These are phyloP conservation scores for Rousettus leschenaultii DNA, from an alignment of 2,113 vertebrate genomes.

Conservation along the genomic window DNA sequence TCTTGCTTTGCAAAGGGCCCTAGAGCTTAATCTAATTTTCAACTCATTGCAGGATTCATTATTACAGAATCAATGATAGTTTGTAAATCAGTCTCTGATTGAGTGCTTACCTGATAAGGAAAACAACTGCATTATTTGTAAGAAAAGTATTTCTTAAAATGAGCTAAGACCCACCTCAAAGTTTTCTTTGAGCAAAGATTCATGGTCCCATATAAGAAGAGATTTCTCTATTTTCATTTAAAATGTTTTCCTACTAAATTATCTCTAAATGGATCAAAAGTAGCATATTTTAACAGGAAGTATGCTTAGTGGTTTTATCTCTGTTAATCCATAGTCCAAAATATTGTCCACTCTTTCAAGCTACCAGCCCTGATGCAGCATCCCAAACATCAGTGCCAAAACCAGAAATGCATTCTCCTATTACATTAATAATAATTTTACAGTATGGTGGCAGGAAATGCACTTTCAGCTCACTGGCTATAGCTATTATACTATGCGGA, in stretches of 20 bases:
- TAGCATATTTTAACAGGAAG: constrained; percentile 50
- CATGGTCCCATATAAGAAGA: not conserved
- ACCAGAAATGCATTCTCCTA: constrained; percentile 80
- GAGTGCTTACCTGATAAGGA: constrained; percentile 18
- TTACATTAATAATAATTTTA: constrained; percentile 86
- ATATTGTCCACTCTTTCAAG: constrained; percentile 32
- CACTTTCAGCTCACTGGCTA: constrained; percentile 85
- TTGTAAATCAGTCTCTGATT: constrained; percentile 54
- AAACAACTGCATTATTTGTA: not conserved
- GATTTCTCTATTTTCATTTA: constrained; percentile 19
- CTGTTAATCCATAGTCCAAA: constrained; percentile 6
- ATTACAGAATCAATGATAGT: constrained; percentile 37
- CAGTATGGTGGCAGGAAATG: constrained; percentile 86
- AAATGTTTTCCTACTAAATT: constrained; percentile 17
- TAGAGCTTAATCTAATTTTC: constrained; percentile 55
- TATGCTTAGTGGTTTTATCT: not conserved
- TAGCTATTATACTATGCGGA: constrained; percentile 86
- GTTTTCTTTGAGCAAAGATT: constrained; percentile 27
- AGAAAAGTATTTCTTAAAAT: constrained; percentile 54
- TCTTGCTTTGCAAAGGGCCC: constrained; percentile 39
- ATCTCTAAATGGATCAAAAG: constrained; percentile 41
- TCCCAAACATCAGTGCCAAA: constrained; percentile 60
- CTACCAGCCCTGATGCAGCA: not conserved
- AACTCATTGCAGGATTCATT: constrained; percentile 41
- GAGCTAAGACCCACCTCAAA: constrained; percentile 25